A percentile compares a stretch with the other conserved stretches of the same genome.
phyloP scores from a whole-genome alignment of 2,113 vertebrate species.

The Corythaeola cristata region DNA sequence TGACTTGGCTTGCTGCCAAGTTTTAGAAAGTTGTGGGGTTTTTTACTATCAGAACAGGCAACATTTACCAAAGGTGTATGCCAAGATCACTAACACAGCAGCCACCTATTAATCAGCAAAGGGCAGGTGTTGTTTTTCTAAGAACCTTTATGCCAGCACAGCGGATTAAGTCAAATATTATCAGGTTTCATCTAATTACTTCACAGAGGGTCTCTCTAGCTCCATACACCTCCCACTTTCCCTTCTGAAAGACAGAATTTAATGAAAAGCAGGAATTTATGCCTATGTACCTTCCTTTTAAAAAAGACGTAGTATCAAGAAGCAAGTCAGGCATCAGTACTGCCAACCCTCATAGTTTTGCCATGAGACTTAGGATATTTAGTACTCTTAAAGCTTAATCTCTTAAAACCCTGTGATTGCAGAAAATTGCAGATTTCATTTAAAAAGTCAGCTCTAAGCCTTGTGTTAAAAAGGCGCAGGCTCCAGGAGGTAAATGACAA shows the following conservation, averaged over 20 bases:
- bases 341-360: not conserved
- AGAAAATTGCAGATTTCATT: not conserved
- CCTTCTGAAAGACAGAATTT: not conserved
- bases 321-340: not conserved
- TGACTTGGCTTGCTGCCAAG: not conserved
- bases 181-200: not conserved
- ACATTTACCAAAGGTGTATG: not conserved
- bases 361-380: not conserved
- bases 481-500: not conserved
- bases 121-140: not conserved
- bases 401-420: not conserved
- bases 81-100: not conserved
- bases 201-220: not conserved
- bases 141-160: not conserved
- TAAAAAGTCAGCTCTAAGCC: not conserved
- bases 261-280: constrained; percentile 10
- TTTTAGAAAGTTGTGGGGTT: not conserved
- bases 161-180: not conserved
- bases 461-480: not conserved
- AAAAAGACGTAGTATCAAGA: not conserved
- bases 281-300: not conserved
- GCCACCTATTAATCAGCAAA: constrained; percentile 5
- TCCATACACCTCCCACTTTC: not conserved
- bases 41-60: not conserved
- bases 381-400: not conserved